Base-by-base conservation (phyloP, 1,140 invertebrate species). In the Drosophila virilis region DNA sequence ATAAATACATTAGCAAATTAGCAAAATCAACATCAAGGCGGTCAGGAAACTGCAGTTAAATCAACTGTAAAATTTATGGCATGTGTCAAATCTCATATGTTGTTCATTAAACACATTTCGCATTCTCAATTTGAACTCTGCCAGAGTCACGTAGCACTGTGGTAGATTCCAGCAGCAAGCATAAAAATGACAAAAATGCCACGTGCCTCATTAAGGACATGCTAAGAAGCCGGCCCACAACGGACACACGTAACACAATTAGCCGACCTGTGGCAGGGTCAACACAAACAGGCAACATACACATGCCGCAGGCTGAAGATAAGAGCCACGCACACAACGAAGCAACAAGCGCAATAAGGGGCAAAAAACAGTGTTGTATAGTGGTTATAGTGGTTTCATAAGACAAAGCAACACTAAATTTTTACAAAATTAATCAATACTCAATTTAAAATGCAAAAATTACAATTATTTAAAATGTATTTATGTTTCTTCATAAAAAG, bases 61-160 rank as follows among this genome's bases (percentile, higher is more conserved):
- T 86, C 83, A 88, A 72, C 79, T 74, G 69, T 83, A 65, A 89
- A 89, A 89, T 89, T 83, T 77, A 89, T 86, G 83, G 72, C 79
- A 66, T 66, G 57, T 62, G 43, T 32, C 42, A 32, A 8, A 48
- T 46, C 43, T 10, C n/a, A 33, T 33, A 54, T 51, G 51, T 35
- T 69, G 70, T 65, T 76, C 80, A 77, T 88, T 88, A 79, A 78
- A 83, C 60, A 50, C 75, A 82, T 86, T 79, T 83, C 80, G 80
- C 84, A 88, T 83, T 77, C 77, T 69, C 73, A 83, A 77, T 88
- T 80, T 76, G 48, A 79, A 77, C 58, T 74, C 52, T 48, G 42
- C 46, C 62, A 8, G 13, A 64, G 84, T 83, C 83, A 86, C 83
- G 83, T 86, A 83, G 22, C 51, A 42, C 40, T 82, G 79, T 50